Conservation (phyloP, 2,888 invertebrate genomes). For the Rhogogaster chlorosoma region DNA sequence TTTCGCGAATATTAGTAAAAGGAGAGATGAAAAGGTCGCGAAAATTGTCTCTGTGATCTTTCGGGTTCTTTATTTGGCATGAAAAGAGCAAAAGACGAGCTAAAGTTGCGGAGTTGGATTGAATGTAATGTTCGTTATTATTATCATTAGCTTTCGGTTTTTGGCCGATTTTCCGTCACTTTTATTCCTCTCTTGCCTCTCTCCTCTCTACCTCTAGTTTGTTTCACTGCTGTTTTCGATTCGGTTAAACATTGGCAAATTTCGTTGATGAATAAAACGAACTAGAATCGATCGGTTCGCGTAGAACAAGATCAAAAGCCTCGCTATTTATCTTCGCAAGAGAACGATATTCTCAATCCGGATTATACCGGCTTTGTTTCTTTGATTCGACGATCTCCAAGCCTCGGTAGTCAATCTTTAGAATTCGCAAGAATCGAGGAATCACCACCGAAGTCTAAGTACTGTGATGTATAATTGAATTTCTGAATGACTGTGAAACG, state of each 20-base stretch:
- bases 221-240: not conserved
- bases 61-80: not conserved
- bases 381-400: not conserved
- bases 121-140: not conserved
- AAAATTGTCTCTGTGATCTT: constrained; percentile 20
- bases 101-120: not conserved
- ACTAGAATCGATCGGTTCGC: not conserved
- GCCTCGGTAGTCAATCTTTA: not conserved
- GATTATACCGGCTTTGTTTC: constrained; percentile 11
- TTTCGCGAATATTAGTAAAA: not conserved
- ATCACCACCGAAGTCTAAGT: not conserved
- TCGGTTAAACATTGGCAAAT: not conserved
- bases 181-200: not conserved
- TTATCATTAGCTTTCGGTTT: not conserved
- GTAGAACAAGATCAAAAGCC: not conserved
- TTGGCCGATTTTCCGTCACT: not conserved
- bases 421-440: not conserved
- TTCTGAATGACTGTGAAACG: not conserved
- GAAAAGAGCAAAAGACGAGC: not conserved
- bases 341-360: not conserved
- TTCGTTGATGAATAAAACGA: not conserved
- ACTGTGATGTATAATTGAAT: not conserved
- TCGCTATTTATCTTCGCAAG: not conserved
- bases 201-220: not conserved
- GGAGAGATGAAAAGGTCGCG: not conserved